Percentiles rank a stretch among this genome's conserved stretches.
Conservation (phyloP, 2,113 vertebrate genomes). For the Ciconia stormi region DNA sequence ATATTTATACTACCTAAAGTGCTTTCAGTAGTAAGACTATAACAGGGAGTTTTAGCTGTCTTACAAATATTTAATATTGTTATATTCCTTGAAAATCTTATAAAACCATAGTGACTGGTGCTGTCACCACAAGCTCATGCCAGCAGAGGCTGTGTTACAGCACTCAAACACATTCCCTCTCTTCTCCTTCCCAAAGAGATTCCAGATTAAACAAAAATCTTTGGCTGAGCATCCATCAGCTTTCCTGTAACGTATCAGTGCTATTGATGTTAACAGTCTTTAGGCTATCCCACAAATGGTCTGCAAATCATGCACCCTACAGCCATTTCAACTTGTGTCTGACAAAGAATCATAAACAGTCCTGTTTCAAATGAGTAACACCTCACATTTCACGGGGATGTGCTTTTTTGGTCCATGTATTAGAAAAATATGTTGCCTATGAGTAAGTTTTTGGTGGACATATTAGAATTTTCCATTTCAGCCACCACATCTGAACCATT, state of each 20-base stretch:
- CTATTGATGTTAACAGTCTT: neutral
- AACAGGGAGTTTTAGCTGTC: neutral
- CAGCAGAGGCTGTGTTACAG: neutral
- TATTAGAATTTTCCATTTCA: conserved; percentile 16
- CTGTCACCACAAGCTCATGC: neutral
- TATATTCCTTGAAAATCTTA: neutral
- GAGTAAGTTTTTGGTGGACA: neutral
- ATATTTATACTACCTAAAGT: neutral
- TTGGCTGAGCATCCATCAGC: neutral
- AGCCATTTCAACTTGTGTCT: neutral
- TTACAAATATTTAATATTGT: neutral
- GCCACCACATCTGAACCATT: neutral
- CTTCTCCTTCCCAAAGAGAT: neutral
- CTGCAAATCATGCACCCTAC: neutral
- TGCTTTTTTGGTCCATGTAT: neutral
- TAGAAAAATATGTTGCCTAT: neutral
- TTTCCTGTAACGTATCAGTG: neutral
- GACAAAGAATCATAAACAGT: neutral
- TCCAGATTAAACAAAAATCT: neutral
- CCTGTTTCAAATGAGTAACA: neutral
- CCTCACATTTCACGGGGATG: neutral
- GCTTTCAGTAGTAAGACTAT: neutral
- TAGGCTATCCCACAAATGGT: neutral
- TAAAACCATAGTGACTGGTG: neutral
- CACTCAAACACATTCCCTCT: neutral